Conservation (phyloP, 2,113 vertebrate genomes). For the Heloderma charlesbogerti region DNA sequence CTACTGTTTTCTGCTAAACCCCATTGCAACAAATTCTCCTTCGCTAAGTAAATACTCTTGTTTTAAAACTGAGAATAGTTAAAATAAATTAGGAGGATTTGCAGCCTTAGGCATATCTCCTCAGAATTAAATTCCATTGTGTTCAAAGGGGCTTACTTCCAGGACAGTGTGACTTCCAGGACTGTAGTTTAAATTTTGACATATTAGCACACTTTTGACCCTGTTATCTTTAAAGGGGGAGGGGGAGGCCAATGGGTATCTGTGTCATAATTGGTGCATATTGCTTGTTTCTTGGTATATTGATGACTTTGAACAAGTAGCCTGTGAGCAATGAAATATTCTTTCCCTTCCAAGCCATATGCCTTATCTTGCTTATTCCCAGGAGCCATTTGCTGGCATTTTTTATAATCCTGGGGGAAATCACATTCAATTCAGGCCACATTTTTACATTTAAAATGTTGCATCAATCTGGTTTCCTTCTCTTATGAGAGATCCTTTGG, state of each 20-base stretch:
- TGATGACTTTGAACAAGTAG: background rate
- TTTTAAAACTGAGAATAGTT: background rate
- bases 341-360: slow-evolving; percentile 5
- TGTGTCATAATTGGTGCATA: background rate
- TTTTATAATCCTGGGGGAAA: slow-evolving; percentile 46
- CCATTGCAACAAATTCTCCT: background rate
- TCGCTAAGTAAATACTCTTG: background rate
- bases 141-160: background rate
- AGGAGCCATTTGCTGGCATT: background rate
- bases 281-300: slow-evolving; percentile 8
- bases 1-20: background rate
- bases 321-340: background rate
- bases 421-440: slow-evolving; percentile 41
- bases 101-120: background rate
- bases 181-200: background rate
- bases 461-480: background rate
- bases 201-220: background rate
- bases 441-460: slow-evolving; percentile 19
- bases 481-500: slow-evolving; percentile 25
- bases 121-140: too few species aligned
- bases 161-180: background rate
- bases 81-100: background rate
- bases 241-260: background rate
- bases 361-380: slow-evolving; percentile 4
- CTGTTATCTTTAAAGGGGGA: slow-evolving; percentile 2